Conservation (phyloP, 2,888 invertebrate species). For the Neelides folsomi region DNA sequence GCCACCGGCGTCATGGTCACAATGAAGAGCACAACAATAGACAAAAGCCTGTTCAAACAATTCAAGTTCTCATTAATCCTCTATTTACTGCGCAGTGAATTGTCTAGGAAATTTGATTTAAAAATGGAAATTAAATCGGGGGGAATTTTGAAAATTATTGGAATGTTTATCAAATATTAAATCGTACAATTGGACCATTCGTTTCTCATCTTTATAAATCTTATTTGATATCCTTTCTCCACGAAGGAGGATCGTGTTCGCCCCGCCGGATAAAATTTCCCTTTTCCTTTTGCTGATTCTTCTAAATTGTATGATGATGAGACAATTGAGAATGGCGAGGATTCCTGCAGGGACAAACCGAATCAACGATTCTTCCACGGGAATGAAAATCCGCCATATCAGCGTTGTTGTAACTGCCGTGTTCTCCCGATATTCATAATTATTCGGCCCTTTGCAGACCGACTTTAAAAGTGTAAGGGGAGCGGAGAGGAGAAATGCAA, state of each 20-base stretch:
- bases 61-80: too few species aligned
- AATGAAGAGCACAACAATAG: slow-evolving; percentile 41
- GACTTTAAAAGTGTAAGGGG: slow-evolving; percentile 39
- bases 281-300: slow-evolving; percentile 38
- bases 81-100: too few species aligned
- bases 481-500: slow-evolving; percentile 38
- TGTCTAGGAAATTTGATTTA: too few species aligned
- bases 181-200: slow-evolving; percentile 35
- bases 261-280: slow-evolving; percentile 33
- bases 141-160: too few species aligned
- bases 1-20: slow-evolving; percentile 42
- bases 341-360: slow-evolving; percentile 41
- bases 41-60: slow-evolving; percentile 36
- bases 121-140: too few species aligned
- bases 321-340: slow-evolving; percentile 40
- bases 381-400: slow-evolving; percentile 37
- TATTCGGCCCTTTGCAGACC: slow-evolving; percentile 21
- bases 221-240: slow-evolving; percentile 28
- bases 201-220: slow-evolving; percentile 39
- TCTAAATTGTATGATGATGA: slow-evolving; percentile 40
- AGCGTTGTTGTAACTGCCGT: slow-evolving; percentile 31
- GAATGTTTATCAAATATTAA: too few species aligned
- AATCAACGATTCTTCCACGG: slow-evolving; percentile 38
- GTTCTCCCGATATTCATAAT: slow-evolving; percentile 34
- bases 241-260: slow-evolving; percentile 17